A percentile compares a stretch with the other conserved stretches of the same genome.
These are phyloP conservation scores for Pristionchus pacificus DNA, from an alignment of 1,140 invertebrate species.

Conservation along the genomic window DNA sequence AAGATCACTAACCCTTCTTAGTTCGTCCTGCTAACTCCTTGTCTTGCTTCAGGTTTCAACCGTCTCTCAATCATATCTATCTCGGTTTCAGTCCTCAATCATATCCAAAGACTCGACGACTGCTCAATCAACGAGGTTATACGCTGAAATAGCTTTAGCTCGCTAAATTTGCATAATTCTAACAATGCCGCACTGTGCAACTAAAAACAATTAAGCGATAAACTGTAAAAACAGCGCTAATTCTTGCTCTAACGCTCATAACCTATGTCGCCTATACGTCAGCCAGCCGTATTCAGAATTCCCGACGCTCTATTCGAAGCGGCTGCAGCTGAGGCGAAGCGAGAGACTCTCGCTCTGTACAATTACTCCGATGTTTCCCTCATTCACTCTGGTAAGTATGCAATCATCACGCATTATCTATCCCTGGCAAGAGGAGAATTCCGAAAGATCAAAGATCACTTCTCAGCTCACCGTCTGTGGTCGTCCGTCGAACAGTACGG, in stretches of 20 bases:
- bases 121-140: too few species aligned
- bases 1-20: too few species aligned
- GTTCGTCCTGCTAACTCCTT: too few species aligned
- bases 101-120: neutral
- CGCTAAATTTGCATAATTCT: too few species aligned
- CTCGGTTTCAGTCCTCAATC: too few species aligned
- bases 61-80: neutral
- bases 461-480: conserved; percentile 24
- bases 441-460: neutral
- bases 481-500: conserved; percentile 26
- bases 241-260: neutral
- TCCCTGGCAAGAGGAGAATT: too few species aligned
- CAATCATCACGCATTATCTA: too few species aligned
- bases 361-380: conserved; percentile 21
- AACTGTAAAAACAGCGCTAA: neutral
- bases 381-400: conserved; percentile 24
- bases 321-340: conserved; percentile 32
- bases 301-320: conserved; percentile 27
- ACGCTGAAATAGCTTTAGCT: too few species aligned
- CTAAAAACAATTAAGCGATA: conserved; percentile 1
- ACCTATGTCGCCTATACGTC: too few species aligned
- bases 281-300: conserved; percentile 1
- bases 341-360: conserved; percentile 19
- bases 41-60: neutral
- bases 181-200: neutral